Percentiles rank a stretch among this genome's conserved stretches.
These are phyloP conservation scores for Saccopteryx bilineata DNA, from an alignment of 2,113 vertebrate species.

Conservation along the genomic window DNA sequence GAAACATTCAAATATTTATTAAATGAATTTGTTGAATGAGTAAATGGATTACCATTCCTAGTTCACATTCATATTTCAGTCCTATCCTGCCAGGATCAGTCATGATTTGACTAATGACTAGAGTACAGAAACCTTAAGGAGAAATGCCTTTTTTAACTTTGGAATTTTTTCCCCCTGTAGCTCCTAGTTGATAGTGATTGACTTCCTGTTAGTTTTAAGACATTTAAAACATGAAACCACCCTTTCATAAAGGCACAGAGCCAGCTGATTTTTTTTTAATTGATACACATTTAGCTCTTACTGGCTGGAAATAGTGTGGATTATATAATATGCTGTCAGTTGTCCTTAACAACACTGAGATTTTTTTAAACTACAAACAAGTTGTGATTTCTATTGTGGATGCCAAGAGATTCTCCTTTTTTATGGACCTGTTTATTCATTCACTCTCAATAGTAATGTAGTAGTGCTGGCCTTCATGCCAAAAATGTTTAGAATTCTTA, in stretches of 20 bases:
- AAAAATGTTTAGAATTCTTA: constrained; percentile 5
- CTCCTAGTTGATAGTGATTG: constrained; percentile 35
- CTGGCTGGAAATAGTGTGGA: constrained; percentile 18
- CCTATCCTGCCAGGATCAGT: background rate
- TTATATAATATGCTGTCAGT: constrained; percentile 36
- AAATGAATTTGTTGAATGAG: background rate
- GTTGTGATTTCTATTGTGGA: constrained; percentile 38
- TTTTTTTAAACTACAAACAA: constrained; percentile 53
- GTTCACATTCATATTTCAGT: background rate
- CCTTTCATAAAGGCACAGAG: constrained; percentile 40
- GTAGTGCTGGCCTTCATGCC: background rate
- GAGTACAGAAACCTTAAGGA: constrained; percentile 13
- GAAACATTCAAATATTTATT: constrained; percentile 42
- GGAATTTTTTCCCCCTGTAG: background rate
- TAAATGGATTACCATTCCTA: constrained; percentile 24
- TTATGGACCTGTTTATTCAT: background rate
- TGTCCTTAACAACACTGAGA: constrained; percentile 39
- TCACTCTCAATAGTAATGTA: constrained; percentile 4
- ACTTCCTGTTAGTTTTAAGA: constrained; percentile 40
- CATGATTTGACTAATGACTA: constrained; percentile 12
- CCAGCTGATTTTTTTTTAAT: background rate
- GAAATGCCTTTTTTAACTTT: constrained; percentile 29
- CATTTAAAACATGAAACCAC: background rate
- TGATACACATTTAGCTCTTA: constrained; percentile 32
- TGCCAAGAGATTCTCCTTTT: constrained; percentile 49